phyloP scores from a whole-genome alignment of 2,888 invertebrate species.

The Mechanitis mazaeus region DNA sequence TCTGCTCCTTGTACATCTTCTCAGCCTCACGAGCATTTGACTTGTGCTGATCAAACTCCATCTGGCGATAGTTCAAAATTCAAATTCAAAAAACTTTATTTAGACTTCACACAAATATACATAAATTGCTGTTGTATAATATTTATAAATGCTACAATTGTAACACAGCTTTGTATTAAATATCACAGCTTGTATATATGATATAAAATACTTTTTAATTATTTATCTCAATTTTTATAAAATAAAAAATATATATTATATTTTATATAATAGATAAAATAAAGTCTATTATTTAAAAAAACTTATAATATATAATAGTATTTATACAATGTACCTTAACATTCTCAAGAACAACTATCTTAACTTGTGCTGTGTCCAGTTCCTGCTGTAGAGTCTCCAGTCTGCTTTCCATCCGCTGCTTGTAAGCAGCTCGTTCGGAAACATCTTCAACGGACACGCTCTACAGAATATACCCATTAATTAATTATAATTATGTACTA shows the following conservation, averaged over 20 bases:
- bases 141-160: too few relatives aligned
- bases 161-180: too few relatives aligned
- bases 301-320: too few relatives aligned
- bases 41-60: slow-evolving; percentile 59
- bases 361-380: slow-evolving; percentile 65
- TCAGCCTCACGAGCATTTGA: slow-evolving; percentile 47
- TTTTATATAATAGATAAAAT: too few relatives aligned
- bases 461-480: slow-evolving; percentile 31
- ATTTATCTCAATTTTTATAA: too few relatives aligned
- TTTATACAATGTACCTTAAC: slow-evolving; percentile 25
- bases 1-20: slow-evolving; percentile 55
- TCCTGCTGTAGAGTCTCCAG: slow-evolving; percentile 46
- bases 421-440: slow-evolving; percentile 41
- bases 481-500: background rate
- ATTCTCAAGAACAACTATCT: slow-evolving; percentile 62
- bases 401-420: slow-evolving; percentile 51
- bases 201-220: too few relatives aligned
- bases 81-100: too few relatives aligned
- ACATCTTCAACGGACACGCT: slow-evolving; percentile 44
- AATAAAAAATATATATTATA: too few relatives aligned
- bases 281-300: too few relatives aligned
- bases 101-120: too few relatives aligned
- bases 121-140: too few relatives aligned
- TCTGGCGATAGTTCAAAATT: slow-evolving; percentile 37
- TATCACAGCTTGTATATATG: too few relatives aligned